Conservation (phyloP, 2,113 vertebrate genomes). For the Engystomops pustulosus region DNA sequence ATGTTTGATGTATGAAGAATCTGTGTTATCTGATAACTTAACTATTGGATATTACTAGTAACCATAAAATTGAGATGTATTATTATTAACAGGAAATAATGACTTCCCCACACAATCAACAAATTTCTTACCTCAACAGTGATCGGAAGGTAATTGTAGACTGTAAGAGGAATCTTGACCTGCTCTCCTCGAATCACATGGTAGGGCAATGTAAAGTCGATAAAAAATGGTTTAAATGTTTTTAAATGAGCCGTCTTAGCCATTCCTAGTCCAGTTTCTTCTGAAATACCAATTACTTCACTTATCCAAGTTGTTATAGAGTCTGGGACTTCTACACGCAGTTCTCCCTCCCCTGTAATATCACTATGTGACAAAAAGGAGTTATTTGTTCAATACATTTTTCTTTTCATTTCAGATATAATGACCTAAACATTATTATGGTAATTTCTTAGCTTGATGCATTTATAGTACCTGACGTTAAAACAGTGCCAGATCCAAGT, state of each 20-base stretch:
- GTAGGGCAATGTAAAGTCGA: conserved; percentile 87
- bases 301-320: conserved; percentile 94
- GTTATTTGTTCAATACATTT: too few species aligned
- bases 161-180: conserved; percentile 86
- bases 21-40: too few species aligned
- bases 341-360: conserved; percentile 76
- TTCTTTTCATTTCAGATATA: too few species aligned
- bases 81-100: too few species aligned
- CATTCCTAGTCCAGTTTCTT: conserved; percentile 80
- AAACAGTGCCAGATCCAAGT: conserved; percentile 92
- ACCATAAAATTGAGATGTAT: background rate
- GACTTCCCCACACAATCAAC: too few species aligned
- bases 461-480: conserved; percentile 84
- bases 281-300: conserved; percentile 80
- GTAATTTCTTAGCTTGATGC: too few species aligned
- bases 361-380: conserved; percentile 66
- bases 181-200: conserved; percentile 87
- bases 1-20: too few species aligned
- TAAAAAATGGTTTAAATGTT: conserved; percentile 90
- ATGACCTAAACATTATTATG: too few species aligned
- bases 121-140: conserved; percentile 80
- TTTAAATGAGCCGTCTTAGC: conserved; percentile 77
- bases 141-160: conserved; percentile 86
- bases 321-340: conserved; percentile 82
- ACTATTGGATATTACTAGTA: too few species aligned